Percentiles rank a stretch among this genome's conserved stretches.
phyloP scores from a whole-genome alignment of 2,113 vertebrate species.

The Heteronetta atricapilla region DNA sequence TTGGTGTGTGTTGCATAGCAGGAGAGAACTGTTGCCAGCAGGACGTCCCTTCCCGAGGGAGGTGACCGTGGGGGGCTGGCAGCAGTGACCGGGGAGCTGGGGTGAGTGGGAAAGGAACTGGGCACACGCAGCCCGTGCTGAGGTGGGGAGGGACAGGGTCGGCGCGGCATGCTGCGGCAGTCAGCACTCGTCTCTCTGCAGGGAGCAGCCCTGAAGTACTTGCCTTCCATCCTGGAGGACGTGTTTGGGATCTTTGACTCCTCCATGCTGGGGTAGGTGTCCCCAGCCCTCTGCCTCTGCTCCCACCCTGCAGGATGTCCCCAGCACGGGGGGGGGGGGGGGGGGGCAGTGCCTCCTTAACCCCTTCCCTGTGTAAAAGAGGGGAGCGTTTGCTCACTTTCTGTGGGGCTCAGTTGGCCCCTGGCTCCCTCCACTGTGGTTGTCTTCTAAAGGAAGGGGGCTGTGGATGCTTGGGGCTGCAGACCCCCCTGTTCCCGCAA shows the following conservation, averaged over 20 bases:
- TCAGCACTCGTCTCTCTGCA: not conserved
- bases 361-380: not conserved
- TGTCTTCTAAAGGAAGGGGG: not conserved
- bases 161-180: accelerated
- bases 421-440: accelerated
- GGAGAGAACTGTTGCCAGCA: not conserved
- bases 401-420: accelerated
- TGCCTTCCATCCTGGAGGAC: slow-evolving; percentile 53
- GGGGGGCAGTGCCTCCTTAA: not conserved
- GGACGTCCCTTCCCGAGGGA: not conserved
- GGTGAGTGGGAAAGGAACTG: not conserved
- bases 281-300: not conserved
- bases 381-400: not conserved
- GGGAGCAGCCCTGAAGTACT: slow-evolving; percentile 65
- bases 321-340: not conserved
- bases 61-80: accelerated
- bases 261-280: slow-evolving; percentile 19
- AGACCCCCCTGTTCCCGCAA: no score
- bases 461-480: not conserved
- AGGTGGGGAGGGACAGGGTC: no score
- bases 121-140: not conserved
- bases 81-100: accelerated
- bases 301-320: not conserved
- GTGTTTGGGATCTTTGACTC: slow-evolving; percentile 46
- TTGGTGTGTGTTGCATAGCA: no score